Percentiles rank a stretch among this genome's conserved stretches.
These are phyloP conservation scores for Lithophane leautieri DNA, from an alignment of 2,888 invertebrate genomes.

Conservation along the genomic window DNA sequence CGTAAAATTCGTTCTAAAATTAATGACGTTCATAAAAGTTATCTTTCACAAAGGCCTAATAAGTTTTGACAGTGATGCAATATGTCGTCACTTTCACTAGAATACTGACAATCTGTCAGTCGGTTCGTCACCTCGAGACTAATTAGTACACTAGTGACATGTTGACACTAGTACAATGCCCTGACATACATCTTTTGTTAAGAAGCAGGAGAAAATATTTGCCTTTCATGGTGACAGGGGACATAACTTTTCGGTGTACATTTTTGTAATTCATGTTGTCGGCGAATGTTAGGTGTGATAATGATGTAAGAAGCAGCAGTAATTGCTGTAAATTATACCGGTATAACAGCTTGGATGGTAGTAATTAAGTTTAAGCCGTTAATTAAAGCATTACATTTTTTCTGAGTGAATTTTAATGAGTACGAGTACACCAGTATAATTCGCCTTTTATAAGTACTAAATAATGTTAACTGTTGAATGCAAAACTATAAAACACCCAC, in stretches of 20 bases:
- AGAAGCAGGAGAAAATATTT: conserved; percentile 58
- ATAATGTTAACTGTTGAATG: background rate
- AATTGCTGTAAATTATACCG: conserved; percentile 44
- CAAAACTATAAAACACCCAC: background rate
- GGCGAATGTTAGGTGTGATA: conserved; percentile 21
- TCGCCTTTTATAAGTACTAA: conserved; percentile 8
- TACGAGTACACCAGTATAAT: background rate
- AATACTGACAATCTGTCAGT: conserved; percentile 56
- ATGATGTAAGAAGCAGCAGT: conserved; percentile 33
- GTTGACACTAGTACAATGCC: conserved; percentile 62
- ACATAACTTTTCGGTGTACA: conserved; percentile 36
- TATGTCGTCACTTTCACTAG: conserved; percentile 64
- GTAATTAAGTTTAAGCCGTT: conserved; percentile 37
- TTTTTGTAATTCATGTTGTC: conserved; percentile 24
- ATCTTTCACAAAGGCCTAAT: conserved; percentile 51
- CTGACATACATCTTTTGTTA: conserved; percentile 63
- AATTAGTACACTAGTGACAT: conserved; percentile 64
- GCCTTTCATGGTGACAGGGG: conserved; percentile 50
- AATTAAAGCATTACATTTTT: conserved; percentile 35
- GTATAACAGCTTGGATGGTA: conserved; percentile 24
- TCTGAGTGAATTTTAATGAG: conserved; percentile 34
- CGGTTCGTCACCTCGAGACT: conserved; percentile 55
- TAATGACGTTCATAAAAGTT: conserved; percentile 55
- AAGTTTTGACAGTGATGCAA: conserved; percentile 62
- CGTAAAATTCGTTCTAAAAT: conserved; percentile 54